Evolutionary conservation across 2,113 vertebrate genomes (phyloP), one percentile per base, ranked within the genome.

Genomic region (Nymphicus hollandicus): DNA sequence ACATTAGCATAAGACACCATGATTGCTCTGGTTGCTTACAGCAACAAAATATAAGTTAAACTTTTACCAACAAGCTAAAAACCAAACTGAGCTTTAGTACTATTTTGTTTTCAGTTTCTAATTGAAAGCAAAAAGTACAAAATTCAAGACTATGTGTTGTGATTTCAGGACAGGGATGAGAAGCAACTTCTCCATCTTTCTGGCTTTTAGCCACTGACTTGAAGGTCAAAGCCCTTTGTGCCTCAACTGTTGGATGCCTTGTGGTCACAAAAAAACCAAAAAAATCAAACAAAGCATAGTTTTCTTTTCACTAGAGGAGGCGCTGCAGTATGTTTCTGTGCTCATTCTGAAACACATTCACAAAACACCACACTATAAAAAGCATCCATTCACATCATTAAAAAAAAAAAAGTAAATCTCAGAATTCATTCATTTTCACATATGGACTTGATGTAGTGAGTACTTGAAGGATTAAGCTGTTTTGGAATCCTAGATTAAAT

Each of bases 401-500:
- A 95, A 70, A 83, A 46, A 61, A 55, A 78, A 53, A 22, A 78
- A 49, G 8, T 49, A 33, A 41, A 27, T 6, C 74, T 91, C 90
- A 50, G 79, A 86, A 93, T 93, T 94, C 92, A 96, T 93, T 97
- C 92, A 97, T 84, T 92, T 93, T 95, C 91, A 93, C 89, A 97
- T 95, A 97, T 78, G 76, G 86, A 89, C 76, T 68, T 53, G 39
- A 94, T 71, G 76, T 64, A 95, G 91, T 27, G 22, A 93, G 93
- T 91, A 96, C 86, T 88, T 91, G 85, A 93, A 91, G 94, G 95
- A 98, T 94, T 97, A 96, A 96, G 33, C 91, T 91, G 94, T 96
- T 96, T 96, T 96, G 81, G 88, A 96, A 97, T 90, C 91, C 95
- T 94, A 95, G 95, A 97, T 97, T 96, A 97, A 97, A 96, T 96